Conservation (phyloP, 2,113 vertebrate genomes). For the Rynchops niger region DNA sequence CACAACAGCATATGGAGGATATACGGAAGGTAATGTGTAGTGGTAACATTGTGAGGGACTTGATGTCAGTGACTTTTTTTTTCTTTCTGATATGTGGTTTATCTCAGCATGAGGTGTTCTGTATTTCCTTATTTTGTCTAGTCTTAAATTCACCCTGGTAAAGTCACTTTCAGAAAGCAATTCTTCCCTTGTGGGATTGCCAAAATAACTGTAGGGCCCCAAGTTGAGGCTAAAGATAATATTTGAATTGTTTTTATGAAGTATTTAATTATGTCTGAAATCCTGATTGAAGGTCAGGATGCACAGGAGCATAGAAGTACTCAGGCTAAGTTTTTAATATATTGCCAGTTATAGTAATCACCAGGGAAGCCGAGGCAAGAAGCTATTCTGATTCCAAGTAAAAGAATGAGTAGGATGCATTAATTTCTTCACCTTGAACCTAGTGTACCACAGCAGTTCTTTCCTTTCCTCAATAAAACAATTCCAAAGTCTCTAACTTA, state of each 20-base stretch:
- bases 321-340: constrained; percentile 21
- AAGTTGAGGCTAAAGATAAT: background rate
- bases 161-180: background rate
- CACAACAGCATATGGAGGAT: background rate
- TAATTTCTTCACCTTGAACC: background rate
- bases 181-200: background rate
- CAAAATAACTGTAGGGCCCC: background rate
- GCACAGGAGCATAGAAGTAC: background rate
- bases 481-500: background rate
- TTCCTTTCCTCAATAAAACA: background rate
- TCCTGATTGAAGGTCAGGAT: constrained; percentile 16
- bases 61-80: background rate
- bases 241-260: constrained; percentile 31
- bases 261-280: constrained; percentile 43
- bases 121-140: background rate
- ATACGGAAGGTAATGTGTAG: background rate
- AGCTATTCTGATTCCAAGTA: background rate
- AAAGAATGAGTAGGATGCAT: background rate
- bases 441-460: background rate
- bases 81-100: background rate
- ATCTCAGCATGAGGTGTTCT: background rate
- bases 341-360: background rate
- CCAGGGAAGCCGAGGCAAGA: background rate
- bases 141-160: background rate
- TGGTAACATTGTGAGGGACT: background rate